Evolutionary conservation across 2,888 invertebrate species (phyloP).

Genomic region (Podotricha telesiphe): DNA sequence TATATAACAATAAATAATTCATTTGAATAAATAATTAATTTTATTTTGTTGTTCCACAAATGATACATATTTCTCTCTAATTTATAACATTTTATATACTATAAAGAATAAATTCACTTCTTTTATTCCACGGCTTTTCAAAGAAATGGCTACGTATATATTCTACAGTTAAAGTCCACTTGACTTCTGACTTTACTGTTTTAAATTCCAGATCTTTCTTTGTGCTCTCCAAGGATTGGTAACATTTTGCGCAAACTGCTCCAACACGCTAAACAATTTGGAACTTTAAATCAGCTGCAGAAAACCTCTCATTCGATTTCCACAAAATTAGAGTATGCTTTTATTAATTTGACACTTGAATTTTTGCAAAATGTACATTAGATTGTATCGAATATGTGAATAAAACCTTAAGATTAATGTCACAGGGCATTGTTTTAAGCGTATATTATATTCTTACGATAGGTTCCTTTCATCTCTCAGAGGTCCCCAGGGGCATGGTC

Average conservation of each 20-base stretch:
- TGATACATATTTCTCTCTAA: background rate
- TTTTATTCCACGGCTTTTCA: slow-evolving; percentile 55
- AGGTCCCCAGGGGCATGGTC: slow-evolving; percentile 80
- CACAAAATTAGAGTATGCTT: slow-evolving; percentile 59
- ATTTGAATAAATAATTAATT: too few relatives aligned
- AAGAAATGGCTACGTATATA: slow-evolving; percentile 62
- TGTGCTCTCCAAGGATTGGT: slow-evolving; percentile 55
- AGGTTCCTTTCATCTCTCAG: slow-evolving; percentile 65
- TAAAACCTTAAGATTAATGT: slow-evolving; percentile 46
- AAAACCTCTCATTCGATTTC: slow-evolving; percentile 52
- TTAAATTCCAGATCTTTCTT: slow-evolving; percentile 72
- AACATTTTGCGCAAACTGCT: slow-evolving; percentile 52
- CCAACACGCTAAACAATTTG: slow-evolving; percentile 46
- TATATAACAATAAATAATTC: too few relatives aligned
- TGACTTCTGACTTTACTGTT: slow-evolving; percentile 67
- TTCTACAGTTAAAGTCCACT: slow-evolving; percentile 65
- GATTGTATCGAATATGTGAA: slow-evolving; percentile 42
- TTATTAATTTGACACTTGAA: slow-evolving; percentile 73
- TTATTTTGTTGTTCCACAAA: background rate
- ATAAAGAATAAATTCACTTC: slow-evolving; percentile 27
- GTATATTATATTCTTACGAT: slow-evolving; percentile 52
- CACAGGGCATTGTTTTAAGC: slow-evolving; percentile 54
- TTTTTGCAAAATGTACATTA: slow-evolving; percentile 61
- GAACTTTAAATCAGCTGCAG: slow-evolving; percentile 51
- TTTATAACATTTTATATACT: background rate